A percentile compares a stretch with the other conserved stretches of the same genome.
These are phyloP conservation scores for Tokudaia muenninki DNA, from an alignment of 2,797 vertebrate species.

Conservation along the genomic window DNA sequence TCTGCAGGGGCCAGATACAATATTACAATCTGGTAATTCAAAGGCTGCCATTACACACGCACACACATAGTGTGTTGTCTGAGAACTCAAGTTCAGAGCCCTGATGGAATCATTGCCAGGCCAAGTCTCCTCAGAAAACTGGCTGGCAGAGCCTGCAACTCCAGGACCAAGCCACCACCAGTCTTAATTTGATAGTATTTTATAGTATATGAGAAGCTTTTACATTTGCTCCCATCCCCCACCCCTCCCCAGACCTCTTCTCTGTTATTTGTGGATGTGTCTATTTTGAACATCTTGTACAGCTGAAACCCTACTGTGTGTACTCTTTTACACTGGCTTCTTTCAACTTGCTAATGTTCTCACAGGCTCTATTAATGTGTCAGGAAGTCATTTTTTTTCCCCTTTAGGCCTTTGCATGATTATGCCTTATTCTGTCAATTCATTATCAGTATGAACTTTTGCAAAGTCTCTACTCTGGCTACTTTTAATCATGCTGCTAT, in stretches of 20 bases:
- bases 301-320: neutral
- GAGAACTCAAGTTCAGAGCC: neutral
- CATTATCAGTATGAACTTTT: neutral
- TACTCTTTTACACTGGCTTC: neutral
- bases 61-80: neutral
- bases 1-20: slow-evolving; percentile 64
- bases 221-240: neutral
- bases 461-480: neutral
- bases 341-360: neutral
- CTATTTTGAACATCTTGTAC: neutral
- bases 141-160: fast-evolving
- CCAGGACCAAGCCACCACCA: too few species aligned
- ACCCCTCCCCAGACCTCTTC: neutral
- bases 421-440: neutral
- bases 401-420: neutral
- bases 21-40: slow-evolving; percentile 51
- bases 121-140: neutral
- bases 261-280: neutral
- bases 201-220: neutral
- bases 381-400: neutral
- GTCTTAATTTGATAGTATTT: neutral
- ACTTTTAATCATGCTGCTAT: neutral
- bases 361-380: neutral
- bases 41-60: neutral
- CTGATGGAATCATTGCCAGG: fast-evolving